Evolutionary conservation across 2,113 vertebrate genomes (phyloP), one percentile per base, ranked within the genome.

Genomic region (Phylloscopus trochilus): DNA sequence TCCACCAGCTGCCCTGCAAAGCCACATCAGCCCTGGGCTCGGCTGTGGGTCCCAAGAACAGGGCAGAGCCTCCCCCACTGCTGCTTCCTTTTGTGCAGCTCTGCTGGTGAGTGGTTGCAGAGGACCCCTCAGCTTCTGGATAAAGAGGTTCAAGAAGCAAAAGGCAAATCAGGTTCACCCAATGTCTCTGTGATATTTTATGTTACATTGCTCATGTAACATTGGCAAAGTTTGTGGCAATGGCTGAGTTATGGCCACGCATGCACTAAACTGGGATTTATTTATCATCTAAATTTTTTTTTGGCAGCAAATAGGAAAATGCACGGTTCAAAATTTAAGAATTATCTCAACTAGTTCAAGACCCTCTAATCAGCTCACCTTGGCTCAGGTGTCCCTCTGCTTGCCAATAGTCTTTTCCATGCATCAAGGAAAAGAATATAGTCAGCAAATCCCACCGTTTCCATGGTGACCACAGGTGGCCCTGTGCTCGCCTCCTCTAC

Each of bases 391-490:
- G 78, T 84, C 92, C 73, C 69, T 62, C 75, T 0, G 1, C 62
- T 81, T 85, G 85, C 86, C 89, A 83, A 77, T 76, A 79, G 83
- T 67, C 80, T 83, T 89, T 86, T 90, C 90, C 75, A 82, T 82
- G 73, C 93, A 88, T 51, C 44, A 51, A 84, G 73, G 72, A 90
- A 66, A 81, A 89, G 74, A 73, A 83, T 41, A 69, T 58, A 75
- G 79, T 92, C 94, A 91, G 77, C 87, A 87, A 89, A 84, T 83
- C 59, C 62, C 13, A 9, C 35, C 2, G 60, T 96, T 92, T 94
- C 95, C 83, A 79, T 79, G 86, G 92, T 85, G 80, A 95, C 78
- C 15, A 5, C 74, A 89, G 87, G 92, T 93, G 79, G 69, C 84
- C 69, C 10, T 19, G 63, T 13, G 37, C 56, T 90, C 8, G 4